Conservation (phyloP, 2,797 vertebrate species). For the Diplodus puntazzo region DNA sequence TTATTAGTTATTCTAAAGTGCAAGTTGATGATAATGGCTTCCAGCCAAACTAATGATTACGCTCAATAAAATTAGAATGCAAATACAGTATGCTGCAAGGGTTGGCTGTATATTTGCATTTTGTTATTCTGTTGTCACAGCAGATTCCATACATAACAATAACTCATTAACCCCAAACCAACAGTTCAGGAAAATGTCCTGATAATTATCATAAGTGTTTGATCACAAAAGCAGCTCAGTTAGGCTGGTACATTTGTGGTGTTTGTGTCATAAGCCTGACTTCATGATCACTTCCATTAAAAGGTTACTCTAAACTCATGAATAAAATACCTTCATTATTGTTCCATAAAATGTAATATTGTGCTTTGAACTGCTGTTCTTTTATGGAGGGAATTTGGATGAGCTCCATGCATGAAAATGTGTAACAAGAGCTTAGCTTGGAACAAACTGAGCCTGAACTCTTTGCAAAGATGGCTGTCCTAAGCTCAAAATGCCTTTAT, state of each 20-base stretch:
- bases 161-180: background rate
- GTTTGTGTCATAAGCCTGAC: constrained; percentile 14
- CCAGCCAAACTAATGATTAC: constrained; percentile 21
- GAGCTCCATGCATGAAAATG: constrained; percentile 16
- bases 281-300: constrained; percentile 18
- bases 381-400: constrained; percentile 27
- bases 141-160: background rate
- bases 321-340: constrained; percentile 17
- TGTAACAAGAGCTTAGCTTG: background rate
- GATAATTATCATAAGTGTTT: constrained; percentile 18
- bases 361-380: constrained; percentile 25
- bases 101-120: constrained; percentile 25
- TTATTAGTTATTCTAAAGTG: constrained; percentile 5
- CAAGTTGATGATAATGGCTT: constrained; percentile 15
- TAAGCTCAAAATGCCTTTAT: constrained; percentile 25
- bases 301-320: constrained; percentile 21
- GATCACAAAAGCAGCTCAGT: constrained; percentile 2
- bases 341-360: constrained; percentile 27
- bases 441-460: constrained; percentile 28
- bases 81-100: constrained; percentile 15
- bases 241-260: background rate
- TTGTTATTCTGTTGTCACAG: constrained; percentile 1
- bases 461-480: constrained; percentile 10
- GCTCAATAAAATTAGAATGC: constrained; percentile 11
- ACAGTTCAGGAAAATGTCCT: background rate